phyloP scores from a whole-genome alignment of 2,797 vertebrate genomes.

The Pogoniulus pusillus region DNA sequence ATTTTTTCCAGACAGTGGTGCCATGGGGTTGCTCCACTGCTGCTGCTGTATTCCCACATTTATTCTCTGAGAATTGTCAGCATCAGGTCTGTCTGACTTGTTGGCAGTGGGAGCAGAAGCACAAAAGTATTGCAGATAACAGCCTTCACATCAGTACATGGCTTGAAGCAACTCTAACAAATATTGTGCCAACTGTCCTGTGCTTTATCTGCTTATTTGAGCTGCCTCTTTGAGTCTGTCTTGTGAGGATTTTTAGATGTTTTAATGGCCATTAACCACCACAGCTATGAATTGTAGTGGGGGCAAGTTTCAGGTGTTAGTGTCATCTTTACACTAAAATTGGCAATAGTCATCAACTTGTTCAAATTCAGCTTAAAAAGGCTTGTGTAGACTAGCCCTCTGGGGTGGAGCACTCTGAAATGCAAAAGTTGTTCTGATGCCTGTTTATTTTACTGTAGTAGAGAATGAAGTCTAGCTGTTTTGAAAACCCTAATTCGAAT shows the following conservation, averaged over 20 bases:
- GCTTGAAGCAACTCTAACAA: slow-evolving; percentile 14
- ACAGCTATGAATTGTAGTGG: background rate
- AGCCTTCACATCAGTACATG: background rate
- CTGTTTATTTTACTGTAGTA: slow-evolving; percentile 58
- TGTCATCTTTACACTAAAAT: slow-evolving; percentile 39
- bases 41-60: background rate
- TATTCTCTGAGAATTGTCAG: background rate
- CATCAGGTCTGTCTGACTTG: background rate
- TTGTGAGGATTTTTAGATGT: slow-evolving; percentile 15
- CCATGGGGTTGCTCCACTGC: background rate
- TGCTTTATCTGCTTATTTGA: slow-evolving; percentile 22
- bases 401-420: slow-evolving; percentile 20
- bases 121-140: background rate
- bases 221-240: slow-evolving; percentile 29
- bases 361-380: slow-evolving; percentile 25
- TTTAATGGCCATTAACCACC: background rate
- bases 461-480: slow-evolving; percentile 50
- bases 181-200: background rate
- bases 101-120: background rate
- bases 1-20: background rate
- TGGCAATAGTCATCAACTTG: slow-evolving; percentile 16
- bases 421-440: slow-evolving; percentile 47
- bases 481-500: slow-evolving; percentile 58
- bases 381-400: slow-evolving; percentile 11
- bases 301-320: background rate